These are phyloP conservation scores for Polymixis flavicincta DNA, from an alignment of 2,888 invertebrate species.

Conservation along the genomic window DNA sequence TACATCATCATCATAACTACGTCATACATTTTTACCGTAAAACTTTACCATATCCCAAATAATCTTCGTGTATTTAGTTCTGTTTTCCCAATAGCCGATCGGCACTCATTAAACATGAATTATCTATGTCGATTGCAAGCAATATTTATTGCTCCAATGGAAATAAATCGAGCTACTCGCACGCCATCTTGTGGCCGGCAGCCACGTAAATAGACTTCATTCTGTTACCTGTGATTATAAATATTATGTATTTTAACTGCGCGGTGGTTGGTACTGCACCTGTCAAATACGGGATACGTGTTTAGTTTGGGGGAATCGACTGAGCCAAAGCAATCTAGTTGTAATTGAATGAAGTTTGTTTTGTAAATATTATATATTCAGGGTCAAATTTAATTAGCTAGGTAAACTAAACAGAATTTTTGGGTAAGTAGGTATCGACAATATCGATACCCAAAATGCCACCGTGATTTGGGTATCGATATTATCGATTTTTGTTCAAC, in stretches of 20 bases:
- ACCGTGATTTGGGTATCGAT: no score
- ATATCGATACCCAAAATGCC: no score
- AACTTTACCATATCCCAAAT: not conserved
- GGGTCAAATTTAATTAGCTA: no score
- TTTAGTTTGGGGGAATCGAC: no score
- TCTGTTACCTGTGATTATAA: not conserved
- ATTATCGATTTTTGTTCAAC: no score
- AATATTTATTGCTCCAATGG: constrained; percentile 56
- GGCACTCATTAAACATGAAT: constrained; percentile 38
- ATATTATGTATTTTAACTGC: constrained; percentile 13
- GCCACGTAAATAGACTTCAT: constrained; percentile 53
- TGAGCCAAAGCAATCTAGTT: no score
- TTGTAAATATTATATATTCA: no score
- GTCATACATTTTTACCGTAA: not conserved
- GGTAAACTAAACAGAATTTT: no score
- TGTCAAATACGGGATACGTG: not conserved
- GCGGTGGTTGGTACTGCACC: constrained; percentile 3
- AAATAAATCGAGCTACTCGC: constrained; percentile 38
- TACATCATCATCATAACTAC: no score
- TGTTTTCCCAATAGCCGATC: constrained; percentile 10
- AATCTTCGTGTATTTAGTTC: constrained; percentile 3
- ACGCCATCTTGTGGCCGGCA: constrained; percentile 35
- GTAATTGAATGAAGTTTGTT: no score
- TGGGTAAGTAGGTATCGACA: no score
- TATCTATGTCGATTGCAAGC: constrained; percentile 42